phyloP scores from a whole-genome alignment of 2,797 vertebrate genomes.

The Sphenodon punctatus region DNA sequence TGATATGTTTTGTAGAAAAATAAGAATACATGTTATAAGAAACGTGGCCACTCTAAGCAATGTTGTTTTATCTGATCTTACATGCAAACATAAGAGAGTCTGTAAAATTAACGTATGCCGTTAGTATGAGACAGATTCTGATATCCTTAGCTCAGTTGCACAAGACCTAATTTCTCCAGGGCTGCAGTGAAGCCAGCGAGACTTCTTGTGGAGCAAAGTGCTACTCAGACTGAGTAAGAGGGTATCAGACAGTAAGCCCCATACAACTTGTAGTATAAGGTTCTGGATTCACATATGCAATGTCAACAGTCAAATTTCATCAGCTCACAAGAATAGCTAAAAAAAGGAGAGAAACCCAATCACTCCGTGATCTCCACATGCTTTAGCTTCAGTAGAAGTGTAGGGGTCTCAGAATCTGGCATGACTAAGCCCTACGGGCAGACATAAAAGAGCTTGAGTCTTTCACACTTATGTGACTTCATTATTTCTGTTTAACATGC shows the following conservation, averaged over 20 bases:
- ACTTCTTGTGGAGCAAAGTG: neutral
- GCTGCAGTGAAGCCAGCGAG: fast-evolving
- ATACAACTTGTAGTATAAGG: neutral
- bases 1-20: neutral
- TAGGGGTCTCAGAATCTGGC: neutral
- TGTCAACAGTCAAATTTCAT: neutral
- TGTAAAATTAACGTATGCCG: neutral
- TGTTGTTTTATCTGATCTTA: neutral
- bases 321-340: neutral
- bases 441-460: neutral
- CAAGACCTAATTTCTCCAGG: no score
- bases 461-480: no score
- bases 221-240: neutral
- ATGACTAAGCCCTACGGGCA: neutral
- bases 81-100: neutral
- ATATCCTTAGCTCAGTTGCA: no score
- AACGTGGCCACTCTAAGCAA: neutral
- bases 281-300: neutral
- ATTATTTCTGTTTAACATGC: no score
- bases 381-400: neutral
- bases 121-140: neutral
- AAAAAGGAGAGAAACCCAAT: neutral
- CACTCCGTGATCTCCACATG: no score
- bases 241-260: neutral
- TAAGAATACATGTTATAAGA: neutral